These are phyloP conservation scores for Pongo abelii DNA, from an alignment of 2,113 vertebrate species.

Conservation along the genomic window DNA sequence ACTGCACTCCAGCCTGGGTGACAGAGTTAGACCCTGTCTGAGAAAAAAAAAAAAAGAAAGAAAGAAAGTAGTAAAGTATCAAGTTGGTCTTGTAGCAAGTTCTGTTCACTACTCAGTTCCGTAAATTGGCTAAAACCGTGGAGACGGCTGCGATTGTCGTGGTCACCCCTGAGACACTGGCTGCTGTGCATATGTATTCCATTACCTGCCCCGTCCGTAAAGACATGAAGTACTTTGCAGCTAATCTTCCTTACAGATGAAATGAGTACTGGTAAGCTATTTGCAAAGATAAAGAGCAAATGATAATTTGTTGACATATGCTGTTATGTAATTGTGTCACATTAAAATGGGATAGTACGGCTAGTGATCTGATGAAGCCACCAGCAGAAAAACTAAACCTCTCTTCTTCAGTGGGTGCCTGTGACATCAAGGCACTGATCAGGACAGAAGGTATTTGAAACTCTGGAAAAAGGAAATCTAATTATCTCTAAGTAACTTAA, in stretches of 20 bases:
- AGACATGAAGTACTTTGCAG: neutral
- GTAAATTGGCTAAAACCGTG: neutral
- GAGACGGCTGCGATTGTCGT: neutral
- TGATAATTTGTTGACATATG: neutral
- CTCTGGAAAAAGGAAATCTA: neutral
- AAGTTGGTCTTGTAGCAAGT: neutral
- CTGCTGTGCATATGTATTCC: neutral
- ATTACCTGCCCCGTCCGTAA: neutral
- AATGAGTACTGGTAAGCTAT: neutral
- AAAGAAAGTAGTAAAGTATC: neutral
- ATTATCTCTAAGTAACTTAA: conserved; percentile 21
- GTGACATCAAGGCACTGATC: neutral
- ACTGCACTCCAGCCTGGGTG: too few species aligned
- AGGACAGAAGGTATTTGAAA: neutral
- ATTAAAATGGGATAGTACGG: neutral
- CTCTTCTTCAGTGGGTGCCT: neutral
- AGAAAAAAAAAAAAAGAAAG: accelerated
- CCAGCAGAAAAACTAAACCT: neutral
- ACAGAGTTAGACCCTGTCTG: too few species aligned
- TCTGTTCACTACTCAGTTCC: neutral
- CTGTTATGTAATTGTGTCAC: neutral
- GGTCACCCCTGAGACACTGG: neutral
- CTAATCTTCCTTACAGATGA: neutral
- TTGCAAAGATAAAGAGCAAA: conserved; percentile 4
- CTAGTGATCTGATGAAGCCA: neutral